These are phyloP conservation scores for Paramormyrops kingsleyae DNA, from an alignment of 2,113 vertebrate species.

Conservation along the genomic window DNA sequence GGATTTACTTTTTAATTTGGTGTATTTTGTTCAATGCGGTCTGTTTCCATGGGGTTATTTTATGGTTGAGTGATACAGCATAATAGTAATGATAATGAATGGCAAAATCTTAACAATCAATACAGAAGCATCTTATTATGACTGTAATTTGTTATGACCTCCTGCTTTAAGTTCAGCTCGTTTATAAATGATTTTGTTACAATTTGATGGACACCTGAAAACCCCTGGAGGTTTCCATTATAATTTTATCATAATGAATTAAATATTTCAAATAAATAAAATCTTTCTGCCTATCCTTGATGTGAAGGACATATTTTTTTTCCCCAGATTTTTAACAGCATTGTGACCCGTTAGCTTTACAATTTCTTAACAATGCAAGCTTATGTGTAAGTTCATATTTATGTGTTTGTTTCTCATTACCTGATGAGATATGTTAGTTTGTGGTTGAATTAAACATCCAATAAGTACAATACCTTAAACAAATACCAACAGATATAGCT, in stretches of 20 bases:
- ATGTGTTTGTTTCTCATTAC: background rate
- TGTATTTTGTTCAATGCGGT: conserved; percentile 11
- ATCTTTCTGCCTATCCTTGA: background rate
- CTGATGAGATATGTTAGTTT: background rate
- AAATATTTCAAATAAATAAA: background rate
- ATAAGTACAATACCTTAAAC: background rate
- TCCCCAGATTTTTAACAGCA: background rate
- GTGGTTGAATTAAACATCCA: background rate
- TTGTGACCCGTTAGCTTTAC: background rate
- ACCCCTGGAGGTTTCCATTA: background rate
- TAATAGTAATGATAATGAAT: background rate
- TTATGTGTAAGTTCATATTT: background rate
- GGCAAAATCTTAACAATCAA: background rate
- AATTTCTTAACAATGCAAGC: background rate
- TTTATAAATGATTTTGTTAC: background rate
- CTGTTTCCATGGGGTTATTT: background rate
- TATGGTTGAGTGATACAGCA: background rate
- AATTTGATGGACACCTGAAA: background rate
- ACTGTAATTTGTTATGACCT: background rate
- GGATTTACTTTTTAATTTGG: conserved; percentile 12
- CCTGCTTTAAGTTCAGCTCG: background rate
- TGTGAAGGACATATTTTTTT: background rate
- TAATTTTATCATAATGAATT: background rate
- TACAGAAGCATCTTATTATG: background rate
- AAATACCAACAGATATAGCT: background rate